These are phyloP conservation scores for Fregata magnificens DNA, from an alignment of 2,113 vertebrate species.

Conservation along the genomic window DNA sequence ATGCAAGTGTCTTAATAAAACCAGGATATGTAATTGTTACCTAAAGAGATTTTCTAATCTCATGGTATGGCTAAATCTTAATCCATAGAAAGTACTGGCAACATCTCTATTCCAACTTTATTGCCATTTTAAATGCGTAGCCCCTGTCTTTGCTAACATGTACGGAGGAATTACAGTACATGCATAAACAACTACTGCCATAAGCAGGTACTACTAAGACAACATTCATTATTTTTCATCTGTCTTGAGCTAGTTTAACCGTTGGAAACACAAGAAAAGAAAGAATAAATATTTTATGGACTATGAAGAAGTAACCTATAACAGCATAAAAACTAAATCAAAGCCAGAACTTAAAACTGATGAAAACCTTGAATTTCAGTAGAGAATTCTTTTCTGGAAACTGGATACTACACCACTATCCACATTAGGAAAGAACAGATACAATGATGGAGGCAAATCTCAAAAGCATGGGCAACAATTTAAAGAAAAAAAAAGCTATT, in stretches of 20 bases:
- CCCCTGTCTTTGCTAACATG: neutral
- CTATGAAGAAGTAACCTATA: neutral
- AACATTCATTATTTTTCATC: neutral
- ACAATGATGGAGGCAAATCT: neutral
- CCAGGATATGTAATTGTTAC: neutral
- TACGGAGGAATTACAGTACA: neutral
- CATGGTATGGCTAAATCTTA: neutral
- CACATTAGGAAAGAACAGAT: neutral
- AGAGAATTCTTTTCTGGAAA: neutral
- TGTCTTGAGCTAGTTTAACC: neutral
- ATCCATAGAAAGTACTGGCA: neutral
- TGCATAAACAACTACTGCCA: neutral
- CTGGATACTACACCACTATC: neutral
- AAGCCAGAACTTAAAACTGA: neutral
- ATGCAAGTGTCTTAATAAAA: neutral
- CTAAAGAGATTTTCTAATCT: neutral
- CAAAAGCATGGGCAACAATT: neutral
- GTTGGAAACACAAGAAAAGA: neutral
- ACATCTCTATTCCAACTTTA: neutral
- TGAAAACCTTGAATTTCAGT: neutral
- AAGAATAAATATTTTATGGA: neutral
- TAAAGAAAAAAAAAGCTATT: neutral
- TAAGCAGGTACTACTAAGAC: neutral
- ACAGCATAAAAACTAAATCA: neutral
- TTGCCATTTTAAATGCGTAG: neutral